These are phyloP conservation scores for Arctia plantaginis DNA, from an alignment of 2,888 invertebrate species.

Conservation along the genomic window DNA sequence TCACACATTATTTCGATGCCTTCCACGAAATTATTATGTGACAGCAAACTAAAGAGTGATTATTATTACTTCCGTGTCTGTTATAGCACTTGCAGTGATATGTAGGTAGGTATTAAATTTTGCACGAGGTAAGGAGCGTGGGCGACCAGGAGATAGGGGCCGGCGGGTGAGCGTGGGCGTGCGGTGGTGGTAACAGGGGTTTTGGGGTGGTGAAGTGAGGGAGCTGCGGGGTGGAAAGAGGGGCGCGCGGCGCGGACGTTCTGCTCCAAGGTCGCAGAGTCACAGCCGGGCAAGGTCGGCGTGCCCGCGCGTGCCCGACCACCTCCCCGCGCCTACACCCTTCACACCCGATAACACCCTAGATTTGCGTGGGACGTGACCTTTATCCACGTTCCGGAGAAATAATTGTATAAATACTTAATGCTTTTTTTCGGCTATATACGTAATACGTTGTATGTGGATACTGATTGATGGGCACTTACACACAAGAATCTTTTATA, in stretches of 20 bases:
- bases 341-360: constrained; percentile 77
- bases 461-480: constrained; percentile 33
- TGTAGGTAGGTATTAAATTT: constrained; percentile 72
- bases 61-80: constrained; percentile 61
- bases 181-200: constrained; percentile 52
- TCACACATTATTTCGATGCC: background rate
- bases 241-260: constrained; percentile 53
- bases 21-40: background rate
- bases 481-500: background rate
- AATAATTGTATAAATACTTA: constrained; percentile 83
- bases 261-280: constrained; percentile 86
- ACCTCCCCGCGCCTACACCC: constrained; percentile 58
- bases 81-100: constrained; percentile 58
- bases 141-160: constrained; percentile 62
- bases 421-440: constrained; percentile 68
- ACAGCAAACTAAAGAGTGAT: constrained; percentile 10
- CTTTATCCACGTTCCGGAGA: constrained; percentile 83
- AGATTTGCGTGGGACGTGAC: constrained; percentile 84
- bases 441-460: constrained; percentile 57
- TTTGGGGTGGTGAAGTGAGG: constrained; percentile 39
- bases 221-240: constrained; percentile 44
- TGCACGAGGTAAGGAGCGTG: constrained; percentile 75
- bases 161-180: constrained; percentile 64
- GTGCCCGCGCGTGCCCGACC: constrained; percentile 82
- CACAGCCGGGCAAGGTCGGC: constrained; percentile 86